Conservation (phyloP, 2,797 vertebrate species). For the Odontamblyopus rebecca region DNA sequence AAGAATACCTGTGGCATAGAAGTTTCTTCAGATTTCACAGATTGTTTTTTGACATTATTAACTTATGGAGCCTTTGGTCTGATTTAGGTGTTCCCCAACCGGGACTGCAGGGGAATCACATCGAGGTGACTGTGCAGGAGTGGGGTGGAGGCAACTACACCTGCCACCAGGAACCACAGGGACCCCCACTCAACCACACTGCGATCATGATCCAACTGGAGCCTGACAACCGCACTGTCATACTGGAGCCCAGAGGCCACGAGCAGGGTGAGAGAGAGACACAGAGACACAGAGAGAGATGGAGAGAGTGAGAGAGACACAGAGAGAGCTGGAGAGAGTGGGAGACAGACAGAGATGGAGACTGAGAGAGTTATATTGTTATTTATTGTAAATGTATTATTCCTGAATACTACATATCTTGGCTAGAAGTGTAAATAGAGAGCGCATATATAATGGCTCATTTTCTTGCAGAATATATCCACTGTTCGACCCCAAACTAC, state of each 20-base stretch:
- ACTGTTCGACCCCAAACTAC: conserved; percentile 71
- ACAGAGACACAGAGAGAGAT: neutral
- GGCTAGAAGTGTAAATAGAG: no score
- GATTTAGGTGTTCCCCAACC: conserved; percentile 32
- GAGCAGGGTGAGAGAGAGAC: conserved; percentile 31
- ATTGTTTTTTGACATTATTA: no score
- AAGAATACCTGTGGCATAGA: no score
- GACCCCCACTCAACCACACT: conserved; percentile 75
- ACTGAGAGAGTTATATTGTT: no score
- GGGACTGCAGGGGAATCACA: conserved; percentile 56
- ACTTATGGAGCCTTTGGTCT: neutral
- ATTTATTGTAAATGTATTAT: no score
- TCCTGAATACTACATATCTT: neutral
- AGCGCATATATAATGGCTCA: conserved; percentile 1
- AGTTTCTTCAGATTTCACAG: no score
- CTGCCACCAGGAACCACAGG: conserved; percentile 60
- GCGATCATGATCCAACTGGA: conserved; percentile 65
- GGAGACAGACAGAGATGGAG: no score
- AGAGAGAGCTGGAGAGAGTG: no score
- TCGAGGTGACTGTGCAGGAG: conserved; percentile 59
- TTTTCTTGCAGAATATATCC: conserved; percentile 59
- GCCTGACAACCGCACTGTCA: conserved; percentile 48
- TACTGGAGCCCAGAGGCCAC: conserved; percentile 48
- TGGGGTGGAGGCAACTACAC: conserved; percentile 75
- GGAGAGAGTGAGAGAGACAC: no score